Evolutionary conservation across 2,797 vertebrate species (phyloP), one percentile per base, ranked within the genome.

Genomic region (Chanos chanos): DNA sequence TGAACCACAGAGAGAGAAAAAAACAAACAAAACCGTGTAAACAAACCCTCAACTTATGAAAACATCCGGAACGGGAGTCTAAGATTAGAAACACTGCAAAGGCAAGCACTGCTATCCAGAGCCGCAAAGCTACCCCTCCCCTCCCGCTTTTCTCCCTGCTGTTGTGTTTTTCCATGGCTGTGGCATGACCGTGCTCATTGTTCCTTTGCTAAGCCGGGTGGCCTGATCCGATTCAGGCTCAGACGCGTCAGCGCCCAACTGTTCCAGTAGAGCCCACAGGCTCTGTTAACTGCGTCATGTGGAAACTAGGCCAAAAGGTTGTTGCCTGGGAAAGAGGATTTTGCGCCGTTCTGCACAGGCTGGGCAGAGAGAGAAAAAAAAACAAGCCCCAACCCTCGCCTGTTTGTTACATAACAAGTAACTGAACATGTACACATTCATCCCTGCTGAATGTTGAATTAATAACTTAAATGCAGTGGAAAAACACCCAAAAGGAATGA

Each of bases 221-320:
- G 53, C 47, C 54, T 58, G 48, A 70, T 54, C 48, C 21, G 34
- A 51, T 53, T 59, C 45, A 57, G 59, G 36, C 19, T 39, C 43
- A 41, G 34, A 13, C 25, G 1, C 0, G 16, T 66, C 49, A 61
- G 50, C 27, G 4, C 36, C 39, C 58, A 50, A 68, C 51, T 43
- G 44, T 62, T 63, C 59, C 45, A 57, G 62, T 45, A 43, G 39
- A 19, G 28, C 45, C 62, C 53, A 65, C 21, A 30, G 43, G 27
- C 77, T 48, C 22, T 13, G 2, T 58, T 4, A 39, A 64, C 41
- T 13, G 50, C 13, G 30, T 36, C 67, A 59, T 60, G 34, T 54
- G 54, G 56, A 82, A 88, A 86, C 75, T 76, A 79, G 84, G 85
- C 77, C 83, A 86, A 83, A 84, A 54, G 41, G 63, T 43, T 61